A percentile compares a stretch with the other conserved stretches of the same genome.
These are phyloP conservation scores for Hesperia comma DNA, from an alignment of 2,888 invertebrate species.

Conservation along the genomic window DNA sequence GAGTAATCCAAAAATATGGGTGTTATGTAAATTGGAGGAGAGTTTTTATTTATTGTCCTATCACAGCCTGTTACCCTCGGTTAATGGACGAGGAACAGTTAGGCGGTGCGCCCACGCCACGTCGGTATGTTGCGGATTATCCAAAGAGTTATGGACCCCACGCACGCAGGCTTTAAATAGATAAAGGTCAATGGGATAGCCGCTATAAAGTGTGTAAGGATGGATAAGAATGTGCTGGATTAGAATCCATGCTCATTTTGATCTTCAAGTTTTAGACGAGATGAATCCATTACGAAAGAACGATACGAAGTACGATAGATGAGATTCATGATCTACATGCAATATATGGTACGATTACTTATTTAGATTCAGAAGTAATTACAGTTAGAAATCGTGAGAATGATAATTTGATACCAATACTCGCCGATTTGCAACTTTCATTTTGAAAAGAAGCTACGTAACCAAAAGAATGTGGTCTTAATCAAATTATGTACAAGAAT, in stretches of 20 bases:
- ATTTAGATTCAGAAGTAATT: background rate
- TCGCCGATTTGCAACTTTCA: background rate
- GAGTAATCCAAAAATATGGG: conserved; percentile 25
- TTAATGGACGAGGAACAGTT: conserved; percentile 44
- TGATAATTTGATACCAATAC: no score
- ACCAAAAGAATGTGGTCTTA: background rate
- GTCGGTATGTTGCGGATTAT: conserved; percentile 50
- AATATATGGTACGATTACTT: no score
- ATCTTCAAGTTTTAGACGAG: background rate
- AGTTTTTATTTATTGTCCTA: conserved; percentile 36
- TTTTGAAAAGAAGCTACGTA: background rate
- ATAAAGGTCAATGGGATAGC: conserved; percentile 47
- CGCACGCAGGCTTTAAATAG: conserved; percentile 49
- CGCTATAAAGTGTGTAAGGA: conserved; percentile 25
- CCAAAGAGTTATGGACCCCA: conserved; percentile 57
- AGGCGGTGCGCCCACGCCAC: conserved; percentile 54
- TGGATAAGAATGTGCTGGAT: conserved; percentile 19
- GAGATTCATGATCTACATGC: no score
- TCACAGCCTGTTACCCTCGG: conserved; percentile 32
- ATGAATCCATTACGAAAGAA: background rate
- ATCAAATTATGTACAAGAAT: background rate
- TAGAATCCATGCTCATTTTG: background rate
- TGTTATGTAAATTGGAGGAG: conserved; percentile 29
- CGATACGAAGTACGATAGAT: background rate
- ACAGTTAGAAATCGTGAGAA: background rate